Conservation (phyloP, 2,888 invertebrate genomes). For the Epinotia ramella region DNA sequence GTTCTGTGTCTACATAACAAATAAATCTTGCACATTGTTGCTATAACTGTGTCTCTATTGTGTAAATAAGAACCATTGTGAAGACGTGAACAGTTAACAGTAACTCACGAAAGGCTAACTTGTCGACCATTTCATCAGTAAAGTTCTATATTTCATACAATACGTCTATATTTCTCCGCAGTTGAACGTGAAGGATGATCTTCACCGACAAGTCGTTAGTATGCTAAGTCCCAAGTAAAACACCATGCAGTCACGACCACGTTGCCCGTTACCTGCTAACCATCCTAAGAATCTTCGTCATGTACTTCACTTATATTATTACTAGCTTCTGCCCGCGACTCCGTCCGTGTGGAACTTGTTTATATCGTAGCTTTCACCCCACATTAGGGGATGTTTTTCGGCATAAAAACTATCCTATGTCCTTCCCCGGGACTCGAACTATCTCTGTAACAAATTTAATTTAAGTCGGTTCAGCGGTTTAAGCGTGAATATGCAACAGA, state of each 20-base stretch:
- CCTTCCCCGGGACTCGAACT: too few species aligned
- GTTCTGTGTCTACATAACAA: slow-evolving; percentile 1
- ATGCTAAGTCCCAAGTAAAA: slow-evolving; percentile 15
- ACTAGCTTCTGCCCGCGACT: neutral
- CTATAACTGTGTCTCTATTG: slow-evolving; percentile 3
- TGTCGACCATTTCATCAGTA: neutral
- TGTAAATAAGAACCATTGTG: neutral
- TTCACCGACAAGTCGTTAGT: slow-evolving; percentile 11
- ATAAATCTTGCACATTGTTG: neutral
- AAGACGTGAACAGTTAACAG: neutral
- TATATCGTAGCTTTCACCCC: too few species aligned
- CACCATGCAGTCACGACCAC: slow-evolving; percentile 7
- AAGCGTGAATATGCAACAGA: too few species aligned
- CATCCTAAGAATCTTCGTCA: neutral
- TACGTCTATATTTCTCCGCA: neutral
- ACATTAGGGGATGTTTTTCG: too few species aligned
- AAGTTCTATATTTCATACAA: neutral
- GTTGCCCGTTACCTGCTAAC: slow-evolving; percentile 13
- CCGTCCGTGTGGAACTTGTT: too few species aligned
- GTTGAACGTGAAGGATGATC: slow-evolving; percentile 11
- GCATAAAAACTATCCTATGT: too few species aligned
- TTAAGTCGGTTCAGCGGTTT: too few species aligned
- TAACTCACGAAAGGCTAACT: neutral
- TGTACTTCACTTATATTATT: slow-evolving; percentile 1
- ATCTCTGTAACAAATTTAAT: too few species aligned